Percentiles rank a stretch among this genome's conserved stretches.
Conservation (phyloP, 2,797 vertebrate genomes). For the Microchirus variegatus region DNA sequence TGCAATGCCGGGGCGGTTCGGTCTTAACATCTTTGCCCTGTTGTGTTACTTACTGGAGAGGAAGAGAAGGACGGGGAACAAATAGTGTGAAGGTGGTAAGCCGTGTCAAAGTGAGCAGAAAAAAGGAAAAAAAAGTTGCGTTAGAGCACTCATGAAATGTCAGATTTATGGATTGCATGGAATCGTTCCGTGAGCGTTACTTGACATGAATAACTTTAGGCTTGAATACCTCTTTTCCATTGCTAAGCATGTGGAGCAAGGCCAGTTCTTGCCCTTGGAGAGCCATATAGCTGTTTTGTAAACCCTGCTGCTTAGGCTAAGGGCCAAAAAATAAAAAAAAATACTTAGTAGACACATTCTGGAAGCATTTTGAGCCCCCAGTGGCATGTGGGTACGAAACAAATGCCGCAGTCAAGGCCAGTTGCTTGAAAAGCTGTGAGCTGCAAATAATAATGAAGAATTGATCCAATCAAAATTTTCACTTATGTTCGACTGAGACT, state of each 20-base stretch:
- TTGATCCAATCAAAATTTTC: slow-evolving; percentile 45
- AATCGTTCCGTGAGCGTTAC: slow-evolving; percentile 53
- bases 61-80: slow-evolving; percentile 34
- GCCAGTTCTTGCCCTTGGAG: slow-evolving; percentile 61
- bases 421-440: slow-evolving; percentile 31
- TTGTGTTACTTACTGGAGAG: slow-evolving; percentile 48
- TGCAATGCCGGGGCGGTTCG: slow-evolving; percentile 50
- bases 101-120: slow-evolving; percentile 40
- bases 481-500: slow-evolving; percentile 34
- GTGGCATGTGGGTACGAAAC: slow-evolving; percentile 45
- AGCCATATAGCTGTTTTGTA: slow-evolving; percentile 63
- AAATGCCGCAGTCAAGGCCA: slow-evolving; percentile 53
- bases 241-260: slow-evolving; percentile 42
- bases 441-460: slow-evolving; percentile 44
- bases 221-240: slow-evolving; percentile 54
- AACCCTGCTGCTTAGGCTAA: slow-evolving; percentile 38
- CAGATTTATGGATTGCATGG: slow-evolving; percentile 45
- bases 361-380: slow-evolving; percentile 41
- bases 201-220: slow-evolving; percentile 65
- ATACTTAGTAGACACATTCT: slow-evolving; percentile 55
- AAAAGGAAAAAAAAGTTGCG: slow-evolving; percentile 54
- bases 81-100: slow-evolving; percentile 43
- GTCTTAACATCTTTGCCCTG: slow-evolving; percentile 64
- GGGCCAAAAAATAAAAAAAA: slow-evolving; percentile 39
- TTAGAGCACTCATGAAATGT: slow-evolving; percentile 49